Evolutionary conservation across 1,140 invertebrate genomes (phyloP).

Genomic region (Nylanderia fulva): DNA sequence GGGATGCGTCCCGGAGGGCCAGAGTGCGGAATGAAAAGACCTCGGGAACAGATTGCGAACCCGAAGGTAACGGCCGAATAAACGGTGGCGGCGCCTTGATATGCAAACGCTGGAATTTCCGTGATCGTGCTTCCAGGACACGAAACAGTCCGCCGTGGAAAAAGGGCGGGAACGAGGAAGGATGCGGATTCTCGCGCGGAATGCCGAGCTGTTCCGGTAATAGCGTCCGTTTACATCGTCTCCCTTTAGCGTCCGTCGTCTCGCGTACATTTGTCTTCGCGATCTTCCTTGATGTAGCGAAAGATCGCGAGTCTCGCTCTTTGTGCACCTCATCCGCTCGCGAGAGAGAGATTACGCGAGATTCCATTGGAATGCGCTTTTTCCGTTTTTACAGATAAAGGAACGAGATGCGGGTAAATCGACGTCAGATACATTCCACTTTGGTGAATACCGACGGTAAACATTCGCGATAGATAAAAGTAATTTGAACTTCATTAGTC

Average conservation of each 20-base stretch:
- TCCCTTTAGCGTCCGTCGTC: conserved; percentile 69
- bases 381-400: conserved; percentile 38
- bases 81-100: conserved; percentile 75
- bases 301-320: conserved; percentile 48
- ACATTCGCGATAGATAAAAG: not conserved
- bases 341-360: not conserved
- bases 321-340: conserved; percentile 63
- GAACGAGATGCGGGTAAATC: not conserved
- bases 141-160: conserved; percentile 44
- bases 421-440: conserved; percentile 9
- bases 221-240: conserved; percentile 72
- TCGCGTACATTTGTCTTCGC: conserved; percentile 67
- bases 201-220: conserved; percentile 69
- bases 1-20: conserved; percentile 13
- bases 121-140: conserved; percentile 44
- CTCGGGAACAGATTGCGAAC: conserved; percentile 62
- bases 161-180: conserved; percentile 34
- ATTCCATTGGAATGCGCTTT: conserved; percentile 28
- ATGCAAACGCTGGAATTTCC: conserved; percentile 75
- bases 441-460: not conserved
- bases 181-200: conserved; percentile 45
- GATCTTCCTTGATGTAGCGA: conserved; percentile 30
- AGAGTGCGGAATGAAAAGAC: conserved; percentile 16
- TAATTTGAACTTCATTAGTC: conserved; percentile 28
- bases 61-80: conserved; percentile 66